Evolutionary conservation across 2,113 vertebrate genomes (phyloP).

Genomic region (Apistogramma diplotaenia): DNA sequence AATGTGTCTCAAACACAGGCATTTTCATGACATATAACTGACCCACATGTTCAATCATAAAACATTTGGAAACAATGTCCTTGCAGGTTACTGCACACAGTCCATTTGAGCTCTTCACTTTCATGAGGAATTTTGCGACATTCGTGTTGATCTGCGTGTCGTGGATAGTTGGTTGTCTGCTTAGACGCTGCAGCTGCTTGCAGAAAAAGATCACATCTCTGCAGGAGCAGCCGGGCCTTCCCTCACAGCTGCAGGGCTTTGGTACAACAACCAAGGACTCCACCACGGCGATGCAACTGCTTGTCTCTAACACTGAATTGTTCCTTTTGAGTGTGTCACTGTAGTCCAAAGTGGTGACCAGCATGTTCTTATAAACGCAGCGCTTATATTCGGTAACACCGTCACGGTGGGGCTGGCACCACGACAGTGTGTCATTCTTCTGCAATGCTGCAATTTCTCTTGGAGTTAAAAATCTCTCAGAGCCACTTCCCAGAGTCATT

Average conservation of each 20-base stretch:
- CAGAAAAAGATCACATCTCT: not conserved
- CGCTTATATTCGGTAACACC: not conserved
- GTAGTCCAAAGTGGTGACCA: not conserved
- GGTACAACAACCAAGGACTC: not conserved
- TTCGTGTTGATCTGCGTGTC: not conserved
- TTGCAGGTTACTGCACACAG: not conserved
- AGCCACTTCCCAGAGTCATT: not conserved
- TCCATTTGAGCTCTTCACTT: not conserved
- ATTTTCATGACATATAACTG: not conserved
- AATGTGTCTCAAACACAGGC: not conserved
- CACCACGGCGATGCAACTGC: not conserved
- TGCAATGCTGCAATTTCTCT: not conserved
- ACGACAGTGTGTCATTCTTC: not conserved
- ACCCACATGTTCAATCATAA: accelerated
- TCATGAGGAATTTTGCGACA: not conserved
- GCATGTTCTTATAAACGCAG: not conserved
- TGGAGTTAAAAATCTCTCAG: not conserved
- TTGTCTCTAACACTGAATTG: accelerated
- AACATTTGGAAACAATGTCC: not conserved
- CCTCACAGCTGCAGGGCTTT: not conserved
- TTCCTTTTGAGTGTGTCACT: not conserved
- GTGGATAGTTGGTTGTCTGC: not conserved
- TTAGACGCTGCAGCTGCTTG: not conserved
- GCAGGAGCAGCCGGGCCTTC: not conserved
- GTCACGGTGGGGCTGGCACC: not conserved